A percentile compares a stretch with the other conserved stretches of the same genome.
Conservation (phyloP, 2,113 vertebrate genomes). For the Leuciscus idus region DNA sequence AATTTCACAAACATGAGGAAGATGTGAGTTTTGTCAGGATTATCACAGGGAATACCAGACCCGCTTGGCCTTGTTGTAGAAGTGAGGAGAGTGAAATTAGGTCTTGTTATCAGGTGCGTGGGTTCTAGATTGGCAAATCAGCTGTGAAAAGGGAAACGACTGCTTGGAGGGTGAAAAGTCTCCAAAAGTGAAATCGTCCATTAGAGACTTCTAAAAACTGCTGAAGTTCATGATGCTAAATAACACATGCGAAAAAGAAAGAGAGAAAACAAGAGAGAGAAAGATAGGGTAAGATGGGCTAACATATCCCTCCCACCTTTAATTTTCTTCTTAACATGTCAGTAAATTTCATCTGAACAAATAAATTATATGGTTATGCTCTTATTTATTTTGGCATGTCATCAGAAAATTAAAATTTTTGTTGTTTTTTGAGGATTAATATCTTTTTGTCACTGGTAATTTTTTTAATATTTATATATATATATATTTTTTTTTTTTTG, state of each 20-base stretch:
- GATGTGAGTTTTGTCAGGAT: constrained; percentile 18
- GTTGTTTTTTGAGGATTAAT: neutral
- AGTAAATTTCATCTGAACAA: neutral
- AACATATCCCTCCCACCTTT: neutral
- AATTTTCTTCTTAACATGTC: neutral
- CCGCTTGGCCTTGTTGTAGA: neutral
- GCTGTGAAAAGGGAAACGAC: constrained; percentile 45
- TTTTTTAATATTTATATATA: neutral
- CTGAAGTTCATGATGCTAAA: constrained; percentile 8
- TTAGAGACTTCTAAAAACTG: constrained; percentile 49
- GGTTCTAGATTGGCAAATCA: constrained; percentile 53
- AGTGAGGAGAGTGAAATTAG: constrained; percentile 26
- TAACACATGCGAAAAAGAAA: neutral
- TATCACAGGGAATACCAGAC: constrained; percentile 13
- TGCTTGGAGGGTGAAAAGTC: constrained; percentile 42
- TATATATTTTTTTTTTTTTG: neutral
- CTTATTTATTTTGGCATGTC: neutral
- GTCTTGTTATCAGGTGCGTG: constrained; percentile 19
- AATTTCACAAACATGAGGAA: constrained; percentile 3
- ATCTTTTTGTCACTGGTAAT: neutral
- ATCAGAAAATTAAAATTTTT: neutral
- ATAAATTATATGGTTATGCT: neutral
- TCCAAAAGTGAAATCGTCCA: constrained; percentile 52
- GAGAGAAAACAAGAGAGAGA: constrained; percentile 28
- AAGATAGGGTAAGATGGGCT: neutral